Evolutionary conservation across 2,888 invertebrate species (phyloP).

Genomic region (Fissipunctia ypsillon): DNA sequence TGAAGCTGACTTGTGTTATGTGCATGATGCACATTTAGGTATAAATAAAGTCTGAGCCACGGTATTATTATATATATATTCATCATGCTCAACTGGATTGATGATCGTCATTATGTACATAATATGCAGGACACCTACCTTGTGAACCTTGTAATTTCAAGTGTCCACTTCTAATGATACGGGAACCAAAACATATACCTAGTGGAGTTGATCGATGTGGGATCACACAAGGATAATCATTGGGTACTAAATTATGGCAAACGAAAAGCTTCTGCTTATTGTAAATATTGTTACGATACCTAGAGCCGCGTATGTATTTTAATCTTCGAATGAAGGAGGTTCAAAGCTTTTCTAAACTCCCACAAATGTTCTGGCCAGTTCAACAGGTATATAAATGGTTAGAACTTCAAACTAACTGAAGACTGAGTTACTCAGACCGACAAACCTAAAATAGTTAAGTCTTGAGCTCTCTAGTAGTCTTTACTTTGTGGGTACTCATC

Average conservation of each 20-base stretch:
- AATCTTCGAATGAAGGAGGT: neutral
- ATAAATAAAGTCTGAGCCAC: constrained; percentile 26
- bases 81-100: constrained; percentile 16
- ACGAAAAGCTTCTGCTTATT: neutral
- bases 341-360: neutral
- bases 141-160: constrained; percentile 5
- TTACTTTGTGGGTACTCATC: constrained; percentile 43
- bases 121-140: constrained; percentile 2
- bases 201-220: neutral
- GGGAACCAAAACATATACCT: neutral
- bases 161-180: neutral
- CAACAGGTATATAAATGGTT: neutral
- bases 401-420: constrained; percentile 13
- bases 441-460: constrained; percentile 41
- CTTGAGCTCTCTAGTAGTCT: constrained; percentile 36
- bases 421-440: constrained; percentile 20
- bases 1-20: constrained; percentile 20
- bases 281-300: neutral
- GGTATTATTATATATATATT: too few relatives aligned
- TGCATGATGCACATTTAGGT: constrained; percentile 25
- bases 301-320: neutral
- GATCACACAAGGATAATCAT: neutral
- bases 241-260: neutral
- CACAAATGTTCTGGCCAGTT: neutral
- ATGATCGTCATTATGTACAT: constrained; percentile 27